Evolutionary conservation across 2,888 invertebrate species (phyloP).

Genomic region (Leptogaster cylindrica): DNA sequence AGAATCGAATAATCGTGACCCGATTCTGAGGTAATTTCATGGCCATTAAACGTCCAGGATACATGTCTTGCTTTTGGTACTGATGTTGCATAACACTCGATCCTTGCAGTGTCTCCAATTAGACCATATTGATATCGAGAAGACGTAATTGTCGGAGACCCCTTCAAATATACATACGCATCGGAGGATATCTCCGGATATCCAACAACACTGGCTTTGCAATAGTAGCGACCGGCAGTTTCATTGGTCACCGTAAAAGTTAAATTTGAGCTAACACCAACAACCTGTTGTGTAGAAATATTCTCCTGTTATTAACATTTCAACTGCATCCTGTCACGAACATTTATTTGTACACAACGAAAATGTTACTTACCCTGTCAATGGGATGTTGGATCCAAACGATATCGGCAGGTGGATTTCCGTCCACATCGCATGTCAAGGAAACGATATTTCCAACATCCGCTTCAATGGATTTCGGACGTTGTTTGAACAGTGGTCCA

Average conservation of each 20-base stretch:
- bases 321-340: neutral
- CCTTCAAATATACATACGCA: slow-evolving; percentile 80
- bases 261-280: slow-evolving; percentile 79
- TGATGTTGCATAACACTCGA: slow-evolving; percentile 88
- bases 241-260: slow-evolving; percentile 79
- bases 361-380: slow-evolving; percentile 65
- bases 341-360: neutral
- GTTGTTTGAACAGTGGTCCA: slow-evolving; percentile 80
- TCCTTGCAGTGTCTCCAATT: slow-evolving; percentile 79
- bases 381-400: slow-evolving; percentile 87
- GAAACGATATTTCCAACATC: slow-evolving; percentile 81
- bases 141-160: slow-evolving; percentile 80
- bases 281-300: slow-evolving; percentile 62
- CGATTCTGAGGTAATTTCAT: slow-evolving; percentile 76
- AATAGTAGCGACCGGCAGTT: slow-evolving; percentile 86
- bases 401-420: slow-evolving; percentile 87
- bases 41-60: slow-evolving; percentile 85
- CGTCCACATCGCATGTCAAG: slow-evolving; percentile 86
- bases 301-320: slow-evolving; percentile 33
- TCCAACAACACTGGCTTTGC: slow-evolving; percentile 86
- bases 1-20: slow-evolving; percentile 77
- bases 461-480: slow-evolving; percentile 80
- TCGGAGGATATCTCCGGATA: slow-evolving; percentile 85
- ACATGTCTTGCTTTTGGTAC: slow-evolving; percentile 88
- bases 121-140: slow-evolving; percentile 82